Base-by-base conservation (phyloP, 2,113 vertebrate genomes). In the Cyanoderma ruficeps region DNA sequence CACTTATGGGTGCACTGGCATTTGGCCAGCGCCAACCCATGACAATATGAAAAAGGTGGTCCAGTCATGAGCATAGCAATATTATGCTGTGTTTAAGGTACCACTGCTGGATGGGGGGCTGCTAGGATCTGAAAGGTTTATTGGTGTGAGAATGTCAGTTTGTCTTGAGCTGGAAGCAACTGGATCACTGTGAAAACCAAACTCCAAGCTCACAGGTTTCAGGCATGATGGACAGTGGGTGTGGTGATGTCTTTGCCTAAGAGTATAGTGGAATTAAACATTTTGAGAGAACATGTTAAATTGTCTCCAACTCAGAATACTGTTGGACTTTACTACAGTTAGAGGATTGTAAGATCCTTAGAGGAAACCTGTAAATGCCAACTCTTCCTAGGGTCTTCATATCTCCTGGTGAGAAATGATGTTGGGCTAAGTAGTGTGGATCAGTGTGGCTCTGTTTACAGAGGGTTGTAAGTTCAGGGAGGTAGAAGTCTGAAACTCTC, bases 311-410 rank as follows among this genome's bases (percentile, higher is more conserved):
- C 68, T 88, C 1, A 3, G 41, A 61, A 70, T 50, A 41, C 6
- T 75, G 37, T 21, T 85, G 46, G 75, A 65, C 25, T 74, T 85
- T 31, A 39, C 52, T 80, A 28, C 31, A 61, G 10, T 12, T 9
- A 61, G 14, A 27, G 11, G 24, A 33, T 44, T 52, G 42, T 47
- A 85, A 31, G 11, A 23, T 70, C 20, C 21, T 47, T 23, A 22
- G 2, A 2, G 28, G 7, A 76, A 89, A n/a, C 22, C 7, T 1
- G 0, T 30, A 57, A 44, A 65, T 61, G 8, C 23, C 63, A 24
- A 4, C 15, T 76, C 5, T 76, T 83, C 47, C 14, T 4, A 1
- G 11, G 7, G 10, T 46, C 14, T 75, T 52, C 8, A 0, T 28
- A 17, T 52, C 12, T 74, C 9, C 23, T 2, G 3, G 1, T 22